A percentile compares a stretch with the other conserved stretches of the same genome.
phyloP scores from a whole-genome alignment of 2,113 vertebrate genomes.

The Plecotus auritus region DNA sequence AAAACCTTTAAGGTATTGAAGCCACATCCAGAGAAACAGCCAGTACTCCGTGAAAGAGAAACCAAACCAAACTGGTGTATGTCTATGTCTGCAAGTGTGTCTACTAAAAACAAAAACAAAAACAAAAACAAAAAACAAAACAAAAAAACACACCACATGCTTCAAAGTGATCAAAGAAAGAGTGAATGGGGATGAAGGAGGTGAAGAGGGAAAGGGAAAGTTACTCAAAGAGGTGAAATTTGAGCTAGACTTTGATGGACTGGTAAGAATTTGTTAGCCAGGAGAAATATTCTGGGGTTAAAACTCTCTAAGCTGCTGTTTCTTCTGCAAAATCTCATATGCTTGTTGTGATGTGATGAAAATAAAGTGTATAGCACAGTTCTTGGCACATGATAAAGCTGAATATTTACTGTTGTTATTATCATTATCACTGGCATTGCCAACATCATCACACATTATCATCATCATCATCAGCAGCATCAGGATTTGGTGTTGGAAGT shows the following conservation, averaged over 20 bases:
- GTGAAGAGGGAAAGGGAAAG: not conserved
- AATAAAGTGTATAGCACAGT: not conserved
- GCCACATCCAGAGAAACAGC: not conserved
- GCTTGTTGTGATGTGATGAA: not conserved
- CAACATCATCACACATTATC: not conserved
- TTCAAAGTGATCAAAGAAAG: not conserved
- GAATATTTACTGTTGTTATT: not conserved
- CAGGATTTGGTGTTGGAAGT: not conserved
- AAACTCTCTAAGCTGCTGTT: not conserved
- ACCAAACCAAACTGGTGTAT: not conserved
- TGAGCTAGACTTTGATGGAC: not conserved
- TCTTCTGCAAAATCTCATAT: not conserved
- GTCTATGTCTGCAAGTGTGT: not conserved
- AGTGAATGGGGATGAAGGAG: not conserved
- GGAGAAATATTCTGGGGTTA: not conserved
- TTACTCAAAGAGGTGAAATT: not conserved
- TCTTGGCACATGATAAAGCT: not conserved
- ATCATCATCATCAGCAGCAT: not conserved
- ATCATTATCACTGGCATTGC: no score
- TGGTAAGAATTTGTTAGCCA: not conserved
- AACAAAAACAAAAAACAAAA: not conserved
- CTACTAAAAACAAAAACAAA: not conserved
- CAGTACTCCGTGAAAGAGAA: not conserved
- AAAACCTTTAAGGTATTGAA: not conserved
- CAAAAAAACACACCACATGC: not conserved